Evolutionary conservation across 2,113 vertebrate genomes (phyloP).

Genomic region (Recurvirostra avosetta): DNA sequence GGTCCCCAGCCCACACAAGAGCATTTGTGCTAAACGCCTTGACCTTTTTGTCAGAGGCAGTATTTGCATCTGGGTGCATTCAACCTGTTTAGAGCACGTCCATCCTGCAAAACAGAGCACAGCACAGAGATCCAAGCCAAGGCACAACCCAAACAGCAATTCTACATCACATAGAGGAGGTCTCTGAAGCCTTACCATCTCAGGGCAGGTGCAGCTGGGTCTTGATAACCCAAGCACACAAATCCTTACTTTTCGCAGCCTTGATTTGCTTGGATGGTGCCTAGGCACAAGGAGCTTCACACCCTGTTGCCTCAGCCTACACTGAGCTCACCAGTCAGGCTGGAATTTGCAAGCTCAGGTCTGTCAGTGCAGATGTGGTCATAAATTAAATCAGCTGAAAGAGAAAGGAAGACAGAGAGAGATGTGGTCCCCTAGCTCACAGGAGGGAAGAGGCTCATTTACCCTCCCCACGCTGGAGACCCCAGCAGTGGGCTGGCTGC

Average conservation of each 20-base stretch:
- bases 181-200: background rate
- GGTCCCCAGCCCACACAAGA: background rate
- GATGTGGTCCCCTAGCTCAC: background rate
- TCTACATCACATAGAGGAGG: background rate
- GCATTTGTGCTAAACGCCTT: background rate
- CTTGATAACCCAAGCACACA: background rate
- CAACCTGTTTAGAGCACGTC: background rate
- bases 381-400: background rate
- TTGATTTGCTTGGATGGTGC: background rate
- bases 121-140: background rate
- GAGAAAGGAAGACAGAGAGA: background rate
- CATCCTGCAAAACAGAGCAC: background rate
- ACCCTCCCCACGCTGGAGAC: background rate
- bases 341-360: background rate
- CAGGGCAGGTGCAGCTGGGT: background rate
- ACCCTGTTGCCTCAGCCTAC: background rate
- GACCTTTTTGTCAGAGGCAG: background rate
- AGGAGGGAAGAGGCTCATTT: accelerated
- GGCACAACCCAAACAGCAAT: background rate
- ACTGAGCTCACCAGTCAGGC: background rate
- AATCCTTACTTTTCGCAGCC: background rate
- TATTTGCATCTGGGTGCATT: background rate
- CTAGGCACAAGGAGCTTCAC: background rate
- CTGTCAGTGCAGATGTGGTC: background rate
- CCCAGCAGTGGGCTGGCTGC: background rate